Conservation (phyloP, 1,140 invertebrate genomes). For the Drosophila melanogaster region DNA sequence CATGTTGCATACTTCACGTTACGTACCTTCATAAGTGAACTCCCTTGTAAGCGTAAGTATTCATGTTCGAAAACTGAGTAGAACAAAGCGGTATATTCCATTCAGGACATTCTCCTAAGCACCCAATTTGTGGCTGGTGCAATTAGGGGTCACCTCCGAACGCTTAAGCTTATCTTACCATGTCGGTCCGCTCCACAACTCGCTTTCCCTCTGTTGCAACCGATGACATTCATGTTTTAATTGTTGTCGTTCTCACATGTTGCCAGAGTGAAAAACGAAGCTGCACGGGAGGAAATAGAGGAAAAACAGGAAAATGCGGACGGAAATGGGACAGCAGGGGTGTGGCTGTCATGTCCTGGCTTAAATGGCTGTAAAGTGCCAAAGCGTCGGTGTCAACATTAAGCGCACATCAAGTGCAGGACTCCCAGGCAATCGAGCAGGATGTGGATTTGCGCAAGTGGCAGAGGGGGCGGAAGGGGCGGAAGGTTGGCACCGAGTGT, state of each 20-base stretch:
- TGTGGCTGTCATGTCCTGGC: conserved; percentile 39
- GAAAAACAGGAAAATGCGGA: conserved; percentile 12
- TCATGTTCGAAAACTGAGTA: conserved; percentile 3
- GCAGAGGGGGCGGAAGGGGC: too few species aligned
- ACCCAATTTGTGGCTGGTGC: conserved; percentile 7
- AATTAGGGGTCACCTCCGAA: conserved; percentile 16
- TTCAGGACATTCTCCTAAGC: not conserved
- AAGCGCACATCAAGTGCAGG: conserved; percentile 69
- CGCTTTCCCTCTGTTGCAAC: not conserved
- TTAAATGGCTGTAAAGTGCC: conserved; percentile 55
- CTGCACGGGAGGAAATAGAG: not conserved
- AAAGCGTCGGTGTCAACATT: conserved; percentile 68
- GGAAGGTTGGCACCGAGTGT: not conserved
- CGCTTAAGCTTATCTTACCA: conserved; percentile 1
- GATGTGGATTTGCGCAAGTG: conserved; percentile 12
- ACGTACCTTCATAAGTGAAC: not conserved
- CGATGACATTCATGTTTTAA: conserved; percentile 42
- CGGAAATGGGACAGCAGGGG: conserved; percentile 38
- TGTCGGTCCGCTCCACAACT: conserved; percentile 4
- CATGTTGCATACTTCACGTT: not conserved
- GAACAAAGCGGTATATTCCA: not conserved
- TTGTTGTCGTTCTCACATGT: conserved; percentile 45
- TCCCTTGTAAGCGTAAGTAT: not conserved
- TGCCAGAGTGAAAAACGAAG: conserved; percentile 18
- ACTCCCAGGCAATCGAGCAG: conserved; percentile 36